Evolutionary conservation across 2,888 invertebrate species (phyloP).

Genomic region (Trissolcus brochymenae): DNA sequence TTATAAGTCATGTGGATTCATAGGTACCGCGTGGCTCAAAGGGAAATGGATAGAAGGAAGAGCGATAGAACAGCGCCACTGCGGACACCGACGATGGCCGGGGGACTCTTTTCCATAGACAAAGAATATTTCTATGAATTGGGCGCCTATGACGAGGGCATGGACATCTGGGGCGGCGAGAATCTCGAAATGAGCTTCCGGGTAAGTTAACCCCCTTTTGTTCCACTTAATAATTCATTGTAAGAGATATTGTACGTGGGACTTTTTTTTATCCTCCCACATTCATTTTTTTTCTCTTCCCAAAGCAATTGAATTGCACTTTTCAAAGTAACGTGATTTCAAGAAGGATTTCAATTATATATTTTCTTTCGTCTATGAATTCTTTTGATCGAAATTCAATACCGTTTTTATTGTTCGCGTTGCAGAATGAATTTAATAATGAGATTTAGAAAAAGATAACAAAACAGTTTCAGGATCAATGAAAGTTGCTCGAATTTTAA

Average conservation of each 20-base stretch:
- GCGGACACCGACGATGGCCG: slow-evolving; percentile 98
- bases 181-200: slow-evolving; percentile 96
- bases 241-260: slow-evolving; percentile 12
- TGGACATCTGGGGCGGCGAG: slow-evolving; percentile 99
- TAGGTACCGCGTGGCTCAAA: slow-evolving; percentile 97
- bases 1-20: slow-evolving; percentile 1
- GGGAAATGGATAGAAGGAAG: slow-evolving; percentile 95
- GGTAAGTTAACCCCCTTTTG: slow-evolving; percentile 79
- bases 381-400: slow-evolving; percentile 21
- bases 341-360: slow-evolving; percentile 26
- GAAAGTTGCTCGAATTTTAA: not conserved
- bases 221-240: slow-evolving; percentile 23
- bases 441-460: slow-evolving; percentile 13
- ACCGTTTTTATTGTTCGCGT: not conserved
- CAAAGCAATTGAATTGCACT: slow-evolving; percentile 19
- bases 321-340: slow-evolving; percentile 9
- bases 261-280: slow-evolving; percentile 3
- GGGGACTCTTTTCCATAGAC: slow-evolving; percentile 96
- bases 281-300: slow-evolving; percentile 2
- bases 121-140: slow-evolving; percentile 98
- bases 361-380: slow-evolving; percentile 8
- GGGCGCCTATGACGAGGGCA: slow-evolving; percentile 98
- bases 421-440: slow-evolving; percentile 6
- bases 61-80: slow-evolving; percentile 95
- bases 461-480: not conserved